phyloP scores from a whole-genome alignment of 1,140 invertebrate genomes.

The Palaemon carinicauda region DNA sequence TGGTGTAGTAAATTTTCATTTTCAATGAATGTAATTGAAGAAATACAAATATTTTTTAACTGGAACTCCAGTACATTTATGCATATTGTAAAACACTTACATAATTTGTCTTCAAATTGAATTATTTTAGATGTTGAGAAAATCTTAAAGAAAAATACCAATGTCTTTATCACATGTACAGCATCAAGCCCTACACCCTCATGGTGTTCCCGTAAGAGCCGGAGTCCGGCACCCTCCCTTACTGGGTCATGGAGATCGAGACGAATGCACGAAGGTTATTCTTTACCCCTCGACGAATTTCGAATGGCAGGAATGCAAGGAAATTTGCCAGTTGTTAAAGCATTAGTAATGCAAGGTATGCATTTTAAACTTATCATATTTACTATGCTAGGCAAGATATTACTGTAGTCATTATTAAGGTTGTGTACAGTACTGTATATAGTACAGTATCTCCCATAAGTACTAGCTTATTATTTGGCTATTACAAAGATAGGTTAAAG shows the following conservation, averaged over 20 bases:
- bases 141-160: too few relatives aligned
- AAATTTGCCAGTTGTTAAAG: slow-evolving; percentile 29
- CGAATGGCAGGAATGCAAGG: slow-evolving; percentile 45
- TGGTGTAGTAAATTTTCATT: too few relatives aligned
- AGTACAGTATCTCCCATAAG: too few relatives aligned
- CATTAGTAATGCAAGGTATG: slow-evolving; percentile 34
- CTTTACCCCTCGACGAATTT: slow-evolving; percentile 39
- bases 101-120: too few relatives aligned
- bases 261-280: slow-evolving; percentile 41
- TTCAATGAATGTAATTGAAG: too few relatives aligned
- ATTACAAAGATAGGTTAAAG: too few relatives aligned
- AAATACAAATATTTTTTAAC: too few relatives aligned
- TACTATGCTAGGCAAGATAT: background rate
- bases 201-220: slow-evolving; percentile 12
- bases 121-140: too few relatives aligned
- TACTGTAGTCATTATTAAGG: background rate
- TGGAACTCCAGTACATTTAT: too few relatives aligned
- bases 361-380: background rate
- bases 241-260: slow-evolving; percentile 11
- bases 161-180: background rate
- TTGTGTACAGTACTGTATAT: background rate
- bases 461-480: too few relatives aligned
- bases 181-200: slow-evolving; percentile 34
- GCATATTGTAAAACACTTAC: too few relatives aligned
- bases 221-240: background rate